A percentile compares a stretch with the other conserved stretches of the same genome.
Conservation (phyloP, 2,888 invertebrate genomes). For the Sicus ferrugineus region DNA sequence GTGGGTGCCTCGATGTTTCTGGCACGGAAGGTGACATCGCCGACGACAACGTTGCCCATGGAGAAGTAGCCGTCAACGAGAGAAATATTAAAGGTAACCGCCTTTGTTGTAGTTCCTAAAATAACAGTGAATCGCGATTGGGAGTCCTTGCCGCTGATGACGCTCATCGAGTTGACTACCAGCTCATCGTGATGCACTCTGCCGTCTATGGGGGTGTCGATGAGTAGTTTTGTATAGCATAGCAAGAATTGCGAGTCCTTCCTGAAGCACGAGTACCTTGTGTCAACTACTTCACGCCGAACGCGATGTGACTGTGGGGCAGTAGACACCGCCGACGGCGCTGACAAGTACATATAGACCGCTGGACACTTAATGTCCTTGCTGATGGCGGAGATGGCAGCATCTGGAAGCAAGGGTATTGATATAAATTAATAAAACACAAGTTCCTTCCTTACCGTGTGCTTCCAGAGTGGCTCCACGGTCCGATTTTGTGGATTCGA, state of each 20-base stretch:
- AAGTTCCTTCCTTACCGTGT: conserved; percentile 66
- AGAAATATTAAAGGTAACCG: conserved; percentile 52
- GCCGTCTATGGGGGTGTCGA: not conserved
- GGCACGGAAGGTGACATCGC: conserved; percentile 37
- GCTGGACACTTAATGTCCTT: conserved; percentile 63
- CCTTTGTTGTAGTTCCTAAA: conserved; percentile 39
- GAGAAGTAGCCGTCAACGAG: conserved; percentile 52
- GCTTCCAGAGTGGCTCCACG: conserved; percentile 66
- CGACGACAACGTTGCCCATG: conserved; percentile 49
- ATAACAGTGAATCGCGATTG: conserved; percentile 46
- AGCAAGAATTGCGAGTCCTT: conserved; percentile 49
- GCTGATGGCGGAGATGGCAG: conserved; percentile 68
- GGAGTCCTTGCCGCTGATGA: conserved; percentile 26
- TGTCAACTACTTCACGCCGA: conserved; percentile 48
- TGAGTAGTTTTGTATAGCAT: conserved; percentile 45
- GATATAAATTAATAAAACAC: not conserved
- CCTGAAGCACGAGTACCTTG: conserved; percentile 38
- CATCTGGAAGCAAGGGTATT: conserved; percentile 54
- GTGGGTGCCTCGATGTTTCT: conserved; percentile 52
- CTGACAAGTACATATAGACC: conserved; percentile 52
- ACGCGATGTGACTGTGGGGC: conserved; percentile 43
- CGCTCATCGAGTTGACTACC: conserved; percentile 38
- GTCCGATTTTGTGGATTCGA: conserved; percentile 68
- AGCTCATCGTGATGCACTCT: not conserved
- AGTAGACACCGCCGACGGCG: conserved; percentile 42